Conservation (phyloP, 2,113 vertebrate species). For the Tor tambroides region DNA sequence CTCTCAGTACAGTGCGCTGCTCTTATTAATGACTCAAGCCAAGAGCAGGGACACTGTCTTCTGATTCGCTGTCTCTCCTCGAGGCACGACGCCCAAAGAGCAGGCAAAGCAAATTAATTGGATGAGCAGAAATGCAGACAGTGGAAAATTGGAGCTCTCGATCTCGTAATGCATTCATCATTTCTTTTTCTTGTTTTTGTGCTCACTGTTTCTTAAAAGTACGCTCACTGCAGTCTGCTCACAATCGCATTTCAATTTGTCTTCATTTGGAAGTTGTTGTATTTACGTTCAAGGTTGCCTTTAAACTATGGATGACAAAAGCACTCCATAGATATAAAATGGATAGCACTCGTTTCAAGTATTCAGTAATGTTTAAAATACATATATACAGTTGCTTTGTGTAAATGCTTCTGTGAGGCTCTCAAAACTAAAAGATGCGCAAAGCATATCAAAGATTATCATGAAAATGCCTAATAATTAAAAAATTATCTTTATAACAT, state of each 20-base stretch:
- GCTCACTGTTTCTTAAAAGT: slow-evolving; percentile 34
- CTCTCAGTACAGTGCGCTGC: slow-evolving; percentile 37
- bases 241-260: slow-evolving; percentile 20
- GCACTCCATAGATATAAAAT: neutral
- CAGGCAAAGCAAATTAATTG: slow-evolving; percentile 57
- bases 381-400: neutral
- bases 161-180: slow-evolving; percentile 52
- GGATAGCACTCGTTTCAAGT: neutral
- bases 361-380: neutral
- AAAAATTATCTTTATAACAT: neutral
- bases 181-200: slow-evolving; percentile 43
- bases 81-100: slow-evolving; percentile 50
- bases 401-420: neutral
- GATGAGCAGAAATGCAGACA: slow-evolving; percentile 60
- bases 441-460: neutral
- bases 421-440: neutral
- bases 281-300: neutral
- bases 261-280: slow-evolving; percentile 17
- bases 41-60: slow-evolving; percentile 15
- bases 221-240: neutral
- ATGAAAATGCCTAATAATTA: neutral
- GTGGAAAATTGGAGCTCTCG: slow-evolving; percentile 59
- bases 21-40: slow-evolving; percentile 57
- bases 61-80: slow-evolving; percentile 44
- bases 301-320: slow-evolving; percentile 11